Percentiles rank a stretch among this genome's conserved stretches.
These are phyloP conservation scores for Laticauda colubrina DNA, from an alignment of 2,113 vertebrate genomes.

Conservation along the genomic window DNA sequence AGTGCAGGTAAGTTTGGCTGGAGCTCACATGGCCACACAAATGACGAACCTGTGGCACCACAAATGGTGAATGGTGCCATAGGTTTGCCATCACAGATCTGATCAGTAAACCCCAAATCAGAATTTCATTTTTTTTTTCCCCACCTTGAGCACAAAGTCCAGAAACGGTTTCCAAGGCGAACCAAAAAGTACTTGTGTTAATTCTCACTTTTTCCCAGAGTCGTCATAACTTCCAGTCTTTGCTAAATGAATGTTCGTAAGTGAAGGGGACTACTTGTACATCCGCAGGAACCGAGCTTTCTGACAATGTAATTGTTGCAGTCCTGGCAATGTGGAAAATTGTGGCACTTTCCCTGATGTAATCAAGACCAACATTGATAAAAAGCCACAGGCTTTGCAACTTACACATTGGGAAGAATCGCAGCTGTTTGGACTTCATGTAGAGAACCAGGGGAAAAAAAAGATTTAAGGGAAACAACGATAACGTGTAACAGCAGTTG, in stretches of 20 bases:
- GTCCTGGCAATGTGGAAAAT: not conserved
- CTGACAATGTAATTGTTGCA: not conserved
- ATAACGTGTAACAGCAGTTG: not conserved
- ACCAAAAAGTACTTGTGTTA: not conserved
- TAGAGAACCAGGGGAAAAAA: not conserved
- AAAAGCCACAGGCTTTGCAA: not conserved
- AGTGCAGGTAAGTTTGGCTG: too few species aligned
- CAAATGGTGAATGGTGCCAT: too few species aligned
- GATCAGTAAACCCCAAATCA: too few species aligned
- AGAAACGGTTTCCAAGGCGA: too few species aligned
- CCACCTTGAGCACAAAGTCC: too few species aligned
- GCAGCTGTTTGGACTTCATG: not conserved
- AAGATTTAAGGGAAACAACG: not conserved
- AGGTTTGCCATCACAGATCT: too few species aligned
- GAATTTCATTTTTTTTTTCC: too few species aligned
- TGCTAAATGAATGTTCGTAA: not conserved
- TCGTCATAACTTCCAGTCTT: not conserved
- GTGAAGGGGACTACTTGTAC: not conserved
- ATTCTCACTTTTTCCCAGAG: not conserved
- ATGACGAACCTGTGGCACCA: too few species aligned
- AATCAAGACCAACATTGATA: not conserved
- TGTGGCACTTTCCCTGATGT: not conserved
- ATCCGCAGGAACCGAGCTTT: not conserved
- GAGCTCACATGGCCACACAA: too few species aligned
- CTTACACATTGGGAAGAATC: not conserved